Base-by-base conservation (phyloP, 2,888 invertebrate species). In the Apotomis betuletana region DNA sequence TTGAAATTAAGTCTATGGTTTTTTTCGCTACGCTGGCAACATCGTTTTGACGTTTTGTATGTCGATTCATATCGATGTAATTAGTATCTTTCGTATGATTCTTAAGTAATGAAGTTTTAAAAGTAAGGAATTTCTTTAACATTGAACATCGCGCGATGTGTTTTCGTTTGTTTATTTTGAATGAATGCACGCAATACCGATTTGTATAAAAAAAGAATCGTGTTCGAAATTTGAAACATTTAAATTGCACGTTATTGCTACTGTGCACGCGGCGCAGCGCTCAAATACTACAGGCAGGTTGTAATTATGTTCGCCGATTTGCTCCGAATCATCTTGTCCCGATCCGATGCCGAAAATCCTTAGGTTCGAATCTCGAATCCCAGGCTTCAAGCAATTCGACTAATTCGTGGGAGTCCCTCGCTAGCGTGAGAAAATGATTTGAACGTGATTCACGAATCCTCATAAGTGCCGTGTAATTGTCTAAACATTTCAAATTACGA, bases 211-310 rank as follows among this genome's bases (percentile, higher is more conserved):
- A 83, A 84, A 83, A 79, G 77, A 77, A 82, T 81, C 82, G 79
- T 80, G 83, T 89, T 90, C 86, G 89, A 91, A 90, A 93, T 93
- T 89, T 86, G 88, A 92, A 93, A 89, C 90, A 93, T 93, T 93
- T 93, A 93, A 92, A 93, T 93, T 92, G 89, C 88, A 90, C 86
- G 90, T 90, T 90, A 87, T 87, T 87, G 93, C 93, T 93, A 93
- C 93, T 86, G 93, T 92, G 92, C 91, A 89, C 88, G 88, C 88
- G 87, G 85, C 83, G 78, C 81, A 76, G 75, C 78, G 76, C 83
- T 84, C 89, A 88, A 91, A 92, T 92, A 91, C 87, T 88, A 79
- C 78, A 81, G 79, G 81, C 81, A 83, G 83, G 87, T 87, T 91
- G 88, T 92, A 90, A 93, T 93, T 92, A 92, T 85, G 85, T 79